Evolutionary conservation across 2,113 vertebrate genomes (phyloP).

Genomic region (Orthochromis indermauri): DNA sequence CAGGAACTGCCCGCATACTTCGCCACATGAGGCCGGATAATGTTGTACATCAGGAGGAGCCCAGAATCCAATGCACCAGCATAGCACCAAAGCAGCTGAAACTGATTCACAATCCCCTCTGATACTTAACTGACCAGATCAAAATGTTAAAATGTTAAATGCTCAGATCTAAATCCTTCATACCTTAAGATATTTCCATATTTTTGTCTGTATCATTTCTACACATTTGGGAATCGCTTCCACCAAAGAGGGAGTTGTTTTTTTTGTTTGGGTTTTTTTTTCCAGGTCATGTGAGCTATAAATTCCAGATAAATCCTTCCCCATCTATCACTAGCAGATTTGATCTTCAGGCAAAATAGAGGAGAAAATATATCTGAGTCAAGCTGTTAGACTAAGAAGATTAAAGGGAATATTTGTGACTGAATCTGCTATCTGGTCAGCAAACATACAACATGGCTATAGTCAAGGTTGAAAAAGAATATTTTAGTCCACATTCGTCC

Average conservation of each 20-base stretch:
- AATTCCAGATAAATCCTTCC: conserved; percentile 30
- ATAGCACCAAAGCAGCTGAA: not conserved
- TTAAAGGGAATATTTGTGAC: conserved; percentile 59
- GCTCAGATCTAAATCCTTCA: not conserved
- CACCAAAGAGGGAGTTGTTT: not conserved
- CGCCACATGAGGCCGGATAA: not conserved
- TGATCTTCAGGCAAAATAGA: conserved; percentile 34
- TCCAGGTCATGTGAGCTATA: not conserved
- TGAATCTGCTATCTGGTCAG: conserved; percentile 42
- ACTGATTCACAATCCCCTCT: not conserved
- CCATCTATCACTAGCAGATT: conserved; percentile 26
- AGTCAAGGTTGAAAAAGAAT: conserved; percentile 8
- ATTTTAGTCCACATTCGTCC: not conserved
- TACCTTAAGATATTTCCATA: not conserved
- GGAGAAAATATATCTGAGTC: conserved; percentile 37
- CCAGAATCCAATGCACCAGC: not conserved
- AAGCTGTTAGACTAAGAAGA: conserved; percentile 57
- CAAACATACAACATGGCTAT: conserved; percentile 29
- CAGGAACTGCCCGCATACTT: not conserved
- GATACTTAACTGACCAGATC: not conserved
- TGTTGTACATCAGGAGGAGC: not conserved
- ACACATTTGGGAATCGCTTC: not conserved
- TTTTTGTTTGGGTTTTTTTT: not conserved
- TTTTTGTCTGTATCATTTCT: not conserved
- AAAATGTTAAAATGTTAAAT: not conserved